Percentiles rank a stretch among this genome's conserved stretches.
These are phyloP conservation scores for Polyergus mexicanus DNA, from an alignment of 1,140 invertebrate species.

Conservation along the genomic window DNA sequence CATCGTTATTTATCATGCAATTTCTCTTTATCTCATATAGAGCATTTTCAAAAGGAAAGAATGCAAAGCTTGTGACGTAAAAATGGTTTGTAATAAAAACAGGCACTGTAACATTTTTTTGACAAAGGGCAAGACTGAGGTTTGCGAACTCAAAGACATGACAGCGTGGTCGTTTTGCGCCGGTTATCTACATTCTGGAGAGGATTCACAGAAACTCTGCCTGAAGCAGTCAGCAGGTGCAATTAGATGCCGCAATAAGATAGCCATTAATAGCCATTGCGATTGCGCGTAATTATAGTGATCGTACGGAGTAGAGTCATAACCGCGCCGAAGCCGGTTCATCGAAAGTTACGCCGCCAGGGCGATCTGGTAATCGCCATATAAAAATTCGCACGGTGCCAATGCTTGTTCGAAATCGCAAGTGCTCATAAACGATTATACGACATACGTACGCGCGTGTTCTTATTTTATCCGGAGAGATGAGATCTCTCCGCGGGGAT, in stretches of 20 bases:
- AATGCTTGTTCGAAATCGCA: conserved; percentile 6
- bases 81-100: conserved; percentile 42
- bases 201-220: conserved; percentile 48
- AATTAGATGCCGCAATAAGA: conserved; percentile 81
- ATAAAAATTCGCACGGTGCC: conserved; percentile 19
- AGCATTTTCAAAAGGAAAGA: not conserved
- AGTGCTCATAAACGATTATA: conserved; percentile 9
- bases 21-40: not conserved
- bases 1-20: not conserved
- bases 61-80: not conserved
- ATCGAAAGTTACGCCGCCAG: conserved; percentile 53
- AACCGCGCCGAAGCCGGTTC: conserved; percentile 64
- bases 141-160: not conserved
- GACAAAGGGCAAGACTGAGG: conserved; percentile 41
- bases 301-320: conserved; percentile 77
- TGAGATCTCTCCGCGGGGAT: not conserved
- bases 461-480: not conserved
- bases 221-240: conserved; percentile 70
- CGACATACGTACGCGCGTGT: not conserved
- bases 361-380: not conserved
- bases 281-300: conserved; percentile 81
- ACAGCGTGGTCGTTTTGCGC: conserved; percentile 23
- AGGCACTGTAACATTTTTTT: conserved; percentile 5
- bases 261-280: conserved; percentile 80
- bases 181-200: conserved; percentile 3